Evolutionary conservation across 2,797 vertebrate species (phyloP), one percentile per base, ranked within the genome.

Genomic region (Acipenser transmontanus): DNA sequence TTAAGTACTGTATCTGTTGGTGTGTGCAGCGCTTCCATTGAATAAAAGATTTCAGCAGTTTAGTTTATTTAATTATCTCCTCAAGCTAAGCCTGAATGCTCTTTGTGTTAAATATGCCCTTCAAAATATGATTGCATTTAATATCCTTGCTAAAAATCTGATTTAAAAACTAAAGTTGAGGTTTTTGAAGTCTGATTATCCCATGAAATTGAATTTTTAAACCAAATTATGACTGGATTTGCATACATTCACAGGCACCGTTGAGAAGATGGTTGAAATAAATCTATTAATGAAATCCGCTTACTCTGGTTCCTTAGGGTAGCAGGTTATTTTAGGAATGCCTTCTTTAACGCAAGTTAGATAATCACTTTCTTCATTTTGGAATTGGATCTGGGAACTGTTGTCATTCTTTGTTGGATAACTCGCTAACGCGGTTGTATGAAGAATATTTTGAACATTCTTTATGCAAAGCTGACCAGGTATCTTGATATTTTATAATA

Each of bases 21-120:
- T 71, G 77, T 79, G 79, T 81, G 81, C 79, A 88, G 80, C 2
- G 1, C 73, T 82, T 82, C 81, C 82, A 81, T 81, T 70, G 86
- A 83, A 78, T 86, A 81, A 85, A 88, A 70, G 78, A 80, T 78
- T 82, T 74, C 85, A 86, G 86, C 85, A 85, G 84, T 91, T 88
- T 88, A 87, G 88, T 91, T 91, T 84, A 93, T 92, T 92, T 91
- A 89, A 91, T 91, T 87, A 87, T 90, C 86, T 88, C 84, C 84
- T 76, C 78, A 78, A 84, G 86, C 85, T 87, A 89, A 89, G 85
- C 84, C 85, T 89, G 84, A 86, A 91, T 89, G 85, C 83, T 80
- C 87, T 88, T 84, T 88, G 84, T 86, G 84, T 88, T 87, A 89
- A 89, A 87, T 89, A 92, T 81, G 76, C 80, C 78, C 81, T 88